Conservation (phyloP, 2,888 invertebrate genomes). For the Dicranocentrus wangi region DNA sequence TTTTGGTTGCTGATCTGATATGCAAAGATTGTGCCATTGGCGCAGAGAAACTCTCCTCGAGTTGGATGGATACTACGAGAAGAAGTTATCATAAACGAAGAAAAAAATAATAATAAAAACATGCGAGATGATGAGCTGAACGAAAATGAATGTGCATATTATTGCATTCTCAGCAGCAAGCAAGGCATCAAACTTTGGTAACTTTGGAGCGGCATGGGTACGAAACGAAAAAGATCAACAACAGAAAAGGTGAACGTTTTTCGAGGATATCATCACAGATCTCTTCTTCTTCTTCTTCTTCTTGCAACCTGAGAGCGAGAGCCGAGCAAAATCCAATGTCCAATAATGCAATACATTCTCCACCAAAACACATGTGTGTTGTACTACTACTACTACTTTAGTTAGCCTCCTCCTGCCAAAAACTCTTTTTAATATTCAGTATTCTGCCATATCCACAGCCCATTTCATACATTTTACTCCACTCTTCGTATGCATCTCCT, state of each 20-base stretch:
- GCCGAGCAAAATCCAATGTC: constrained; percentile 28
- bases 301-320: constrained; percentile 29
- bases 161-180: neutral
- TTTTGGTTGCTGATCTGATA: too few species aligned
- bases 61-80: neutral
- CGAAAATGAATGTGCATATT: neutral
- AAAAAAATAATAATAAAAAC: too few species aligned
- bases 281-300: neutral
- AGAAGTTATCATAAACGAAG: neutral
- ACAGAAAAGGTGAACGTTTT: constrained; percentile 51
- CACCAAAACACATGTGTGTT: neutral
- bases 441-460: too few species aligned
- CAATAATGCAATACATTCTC: neutral
- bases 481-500: too few species aligned
- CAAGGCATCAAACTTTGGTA: neutral
- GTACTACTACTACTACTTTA: neutral
- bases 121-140: neutral
- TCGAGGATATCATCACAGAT: constrained; percentile 11
- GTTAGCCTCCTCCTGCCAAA: too few species aligned
- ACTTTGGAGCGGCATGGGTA: constrained; percentile 4
- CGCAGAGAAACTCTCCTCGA: too few species aligned
- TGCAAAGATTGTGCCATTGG: too few species aligned
- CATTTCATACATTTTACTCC: neutral
- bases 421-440: too few species aligned
- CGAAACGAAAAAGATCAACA: constrained; percentile 44